phyloP scores from a whole-genome alignment of 2,113 vertebrate genomes.

The Zingel zingel region DNA sequence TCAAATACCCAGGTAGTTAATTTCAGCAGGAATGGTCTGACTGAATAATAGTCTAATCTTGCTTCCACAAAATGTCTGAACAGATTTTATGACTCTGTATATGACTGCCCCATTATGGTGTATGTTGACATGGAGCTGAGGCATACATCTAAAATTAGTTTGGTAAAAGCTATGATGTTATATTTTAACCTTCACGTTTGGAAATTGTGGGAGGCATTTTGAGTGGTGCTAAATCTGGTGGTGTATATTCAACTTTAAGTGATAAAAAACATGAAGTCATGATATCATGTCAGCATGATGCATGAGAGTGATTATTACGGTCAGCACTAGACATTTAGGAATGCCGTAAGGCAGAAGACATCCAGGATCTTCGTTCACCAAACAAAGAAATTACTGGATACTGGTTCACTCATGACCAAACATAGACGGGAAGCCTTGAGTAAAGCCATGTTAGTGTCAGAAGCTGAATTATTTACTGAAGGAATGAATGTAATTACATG shows the following conservation, averaged over 20 bases:
- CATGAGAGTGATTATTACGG: constrained; percentile 9
- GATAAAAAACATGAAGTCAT: constrained; percentile 41
- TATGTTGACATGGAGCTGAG: neutral
- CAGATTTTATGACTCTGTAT: neutral
- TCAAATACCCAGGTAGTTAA: neutral
- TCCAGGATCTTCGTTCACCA: constrained; percentile 12
- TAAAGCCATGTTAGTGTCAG: constrained; percentile 30
- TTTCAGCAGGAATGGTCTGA: neutral
- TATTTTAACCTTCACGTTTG: constrained; percentile 14
- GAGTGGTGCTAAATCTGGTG: constrained; percentile 20
- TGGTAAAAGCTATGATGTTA: constrained; percentile 22
- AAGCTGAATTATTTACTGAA: constrained; percentile 32
- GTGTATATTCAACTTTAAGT: constrained; percentile 24
- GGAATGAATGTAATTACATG: constrained; percentile 60
- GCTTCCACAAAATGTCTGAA: neutral
- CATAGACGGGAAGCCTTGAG: constrained; percentile 34
- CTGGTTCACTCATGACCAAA: constrained; percentile 37
- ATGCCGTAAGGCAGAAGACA: constrained; percentile 14
- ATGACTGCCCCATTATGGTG: neutral
- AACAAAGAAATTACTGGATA: constrained; percentile 29
- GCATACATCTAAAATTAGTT: neutral
- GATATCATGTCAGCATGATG: constrained; percentile 20
- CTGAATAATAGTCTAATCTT: neutral
- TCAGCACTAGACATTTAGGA: neutral
- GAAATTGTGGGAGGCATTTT: constrained; percentile 9